Percentiles rank a stretch among this genome's conserved stretches.
These are phyloP conservation scores for Drosophila colorata DNA, from an alignment of 2,888 invertebrate genomes.

Conservation along the genomic window DNA sequence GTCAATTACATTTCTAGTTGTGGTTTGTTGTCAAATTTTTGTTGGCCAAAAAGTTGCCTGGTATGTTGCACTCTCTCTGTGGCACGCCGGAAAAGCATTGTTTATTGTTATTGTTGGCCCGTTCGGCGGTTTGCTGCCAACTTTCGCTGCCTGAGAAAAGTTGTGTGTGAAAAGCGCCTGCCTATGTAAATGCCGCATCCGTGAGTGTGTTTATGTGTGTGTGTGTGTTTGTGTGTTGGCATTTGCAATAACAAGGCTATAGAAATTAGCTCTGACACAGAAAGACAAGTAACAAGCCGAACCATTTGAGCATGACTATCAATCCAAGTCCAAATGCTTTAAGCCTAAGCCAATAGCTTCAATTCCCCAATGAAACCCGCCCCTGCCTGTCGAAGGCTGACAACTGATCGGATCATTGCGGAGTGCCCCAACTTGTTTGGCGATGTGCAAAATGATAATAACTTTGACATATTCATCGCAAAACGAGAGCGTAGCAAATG, in stretches of 20 bases:
- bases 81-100: constrained; percentile 76
- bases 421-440: constrained; percentile 52
- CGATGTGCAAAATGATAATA: constrained; percentile 57
- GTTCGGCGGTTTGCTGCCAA: constrained; percentile 54
- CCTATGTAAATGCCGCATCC: constrained; percentile 58
- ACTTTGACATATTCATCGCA: constrained; percentile 61
- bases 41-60: constrained; percentile 41
- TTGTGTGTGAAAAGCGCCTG: constrained; percentile 71
- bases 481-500: constrained; percentile 49
- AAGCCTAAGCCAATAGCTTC: constrained; percentile 25
- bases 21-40: constrained; percentile 18
- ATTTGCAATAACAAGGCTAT: constrained; percentile 59
- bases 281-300: constrained; percentile 36
- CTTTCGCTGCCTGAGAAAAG: constrained; percentile 76
- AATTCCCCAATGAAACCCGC: not conserved
- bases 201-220: constrained; percentile 5
- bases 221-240: constrained; percentile 22
- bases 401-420: constrained; percentile 47
- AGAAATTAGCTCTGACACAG: constrained; percentile 64
- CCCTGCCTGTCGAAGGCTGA: constrained; percentile 37
- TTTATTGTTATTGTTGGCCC: constrained; percentile 57
- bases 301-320: constrained; percentile 52
- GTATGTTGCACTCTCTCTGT: constrained; percentile 55
- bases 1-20: not conserved
- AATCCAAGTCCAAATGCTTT: constrained; percentile 45